Conservation (phyloP, 2,888 invertebrate genomes). For the Agapostemon virescens region DNA sequence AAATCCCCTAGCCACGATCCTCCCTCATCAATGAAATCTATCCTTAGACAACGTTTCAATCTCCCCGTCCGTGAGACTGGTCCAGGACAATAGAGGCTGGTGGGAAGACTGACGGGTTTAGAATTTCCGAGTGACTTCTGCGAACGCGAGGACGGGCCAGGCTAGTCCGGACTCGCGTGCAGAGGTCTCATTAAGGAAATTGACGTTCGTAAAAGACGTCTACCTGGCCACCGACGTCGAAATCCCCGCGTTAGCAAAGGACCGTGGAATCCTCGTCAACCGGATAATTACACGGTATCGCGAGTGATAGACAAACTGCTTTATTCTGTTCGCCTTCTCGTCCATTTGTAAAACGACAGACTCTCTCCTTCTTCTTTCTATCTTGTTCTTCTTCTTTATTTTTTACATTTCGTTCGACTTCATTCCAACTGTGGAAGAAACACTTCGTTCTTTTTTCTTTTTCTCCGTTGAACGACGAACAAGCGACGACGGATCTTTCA, state of each 20-base stretch:
- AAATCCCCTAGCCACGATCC: neutral
- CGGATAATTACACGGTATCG: slow-evolving; percentile 54
- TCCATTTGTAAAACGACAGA: neutral
- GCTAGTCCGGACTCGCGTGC: slow-evolving; percentile 39
- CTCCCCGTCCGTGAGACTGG: slow-evolving; percentile 10
- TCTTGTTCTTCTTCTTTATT: neutral
- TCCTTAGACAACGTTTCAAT: neutral
- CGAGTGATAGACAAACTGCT: slow-evolving; percentile 29
- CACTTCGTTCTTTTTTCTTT: neutral
- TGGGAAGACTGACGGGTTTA: slow-evolving; percentile 21
- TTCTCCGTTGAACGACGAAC: neutral
- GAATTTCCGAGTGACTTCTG: slow-evolving; percentile 55
- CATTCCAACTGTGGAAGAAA: neutral
- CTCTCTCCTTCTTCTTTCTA: neutral
- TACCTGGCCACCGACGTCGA: slow-evolving; percentile 62
- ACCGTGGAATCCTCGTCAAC: slow-evolving; percentile 13
- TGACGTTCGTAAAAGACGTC: slow-evolving; percentile 58
- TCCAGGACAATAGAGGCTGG: slow-evolving; percentile 42
- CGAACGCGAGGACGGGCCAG: slow-evolving; percentile 41
- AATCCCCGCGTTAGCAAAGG: slow-evolving; percentile 28
- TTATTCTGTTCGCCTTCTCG: slow-evolving; percentile 3
- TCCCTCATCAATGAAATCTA: slow-evolving; percentile 9
- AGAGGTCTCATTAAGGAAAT: slow-evolving; percentile 62
- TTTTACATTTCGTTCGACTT: neutral
- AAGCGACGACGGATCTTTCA: neutral